Conservation (phyloP, 2,797 vertebrate genomes). For the Sternarchorhynchus goeldii region DNA sequence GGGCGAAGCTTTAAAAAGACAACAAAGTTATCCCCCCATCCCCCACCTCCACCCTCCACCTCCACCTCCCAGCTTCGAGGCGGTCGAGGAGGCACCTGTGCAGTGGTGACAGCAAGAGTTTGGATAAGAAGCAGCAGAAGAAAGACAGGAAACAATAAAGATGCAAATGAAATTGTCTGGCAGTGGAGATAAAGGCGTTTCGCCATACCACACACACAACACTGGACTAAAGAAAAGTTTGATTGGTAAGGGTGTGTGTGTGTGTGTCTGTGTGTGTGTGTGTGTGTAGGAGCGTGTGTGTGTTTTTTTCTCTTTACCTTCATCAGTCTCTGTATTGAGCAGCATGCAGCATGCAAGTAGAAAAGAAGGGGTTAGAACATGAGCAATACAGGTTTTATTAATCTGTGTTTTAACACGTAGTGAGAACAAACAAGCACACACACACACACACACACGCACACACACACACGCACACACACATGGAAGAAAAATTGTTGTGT, state of each 20-base stretch:
- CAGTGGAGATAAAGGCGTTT: slow-evolving; percentile 62
- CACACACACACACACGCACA: slow-evolving; percentile 30
- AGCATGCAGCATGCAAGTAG: slow-evolving; percentile 97
- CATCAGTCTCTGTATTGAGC: slow-evolving; percentile 88
- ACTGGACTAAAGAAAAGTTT: slow-evolving; percentile 58
- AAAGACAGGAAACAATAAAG: slow-evolving; percentile 67
- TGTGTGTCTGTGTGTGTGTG: slow-evolving; percentile 45
- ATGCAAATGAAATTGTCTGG: slow-evolving; percentile 72
- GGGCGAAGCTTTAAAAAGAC: slow-evolving; percentile 56
- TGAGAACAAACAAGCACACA: slow-evolving; percentile 13
- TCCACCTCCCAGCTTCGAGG: slow-evolving; percentile 34
- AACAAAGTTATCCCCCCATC: slow-evolving; percentile 51
- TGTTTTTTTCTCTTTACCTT: slow-evolving; percentile 85
- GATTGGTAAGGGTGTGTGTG: slow-evolving; percentile 36
- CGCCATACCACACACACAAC: slow-evolving; percentile 54
- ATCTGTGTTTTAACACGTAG: slow-evolving; percentile 27
- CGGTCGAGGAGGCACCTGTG: slow-evolving; percentile 33
- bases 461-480: slow-evolving; percentile 26
- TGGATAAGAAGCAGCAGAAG: slow-evolving; percentile 44
- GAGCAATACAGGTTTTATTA: slow-evolving; percentile 30
- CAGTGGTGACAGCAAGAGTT: slow-evolving; percentile 48
- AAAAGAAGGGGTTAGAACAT: slow-evolving; percentile 68
- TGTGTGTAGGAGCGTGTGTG: slow-evolving; percentile 48
- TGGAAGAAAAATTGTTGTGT: neutral
- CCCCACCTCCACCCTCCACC: neutral